Conservation (phyloP, 2,888 invertebrate genomes). For the Ophion obscuratus region DNA sequence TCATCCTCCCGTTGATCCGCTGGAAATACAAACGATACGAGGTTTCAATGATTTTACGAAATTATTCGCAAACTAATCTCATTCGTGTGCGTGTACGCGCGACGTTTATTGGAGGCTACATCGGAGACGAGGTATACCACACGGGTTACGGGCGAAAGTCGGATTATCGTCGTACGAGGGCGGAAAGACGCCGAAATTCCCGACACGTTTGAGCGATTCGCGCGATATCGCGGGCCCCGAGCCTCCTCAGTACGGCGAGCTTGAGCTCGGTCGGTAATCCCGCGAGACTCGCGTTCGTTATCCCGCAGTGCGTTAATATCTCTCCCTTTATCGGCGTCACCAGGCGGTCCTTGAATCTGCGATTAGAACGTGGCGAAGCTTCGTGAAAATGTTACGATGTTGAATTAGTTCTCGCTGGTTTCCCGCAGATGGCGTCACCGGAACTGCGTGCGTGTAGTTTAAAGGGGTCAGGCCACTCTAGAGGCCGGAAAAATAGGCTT, state of each 20-base stretch:
- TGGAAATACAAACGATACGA: neutral
- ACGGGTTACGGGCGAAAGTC: neutral
- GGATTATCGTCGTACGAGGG: constrained; percentile 44
- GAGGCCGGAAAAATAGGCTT: too few relatives aligned
- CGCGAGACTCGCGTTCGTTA: constrained; percentile 78
- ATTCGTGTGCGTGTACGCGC: neutral
- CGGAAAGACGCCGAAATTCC: constrained; percentile 72
- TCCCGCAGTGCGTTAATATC: constrained; percentile 84
- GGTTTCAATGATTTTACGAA: neutral
- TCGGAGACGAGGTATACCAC: neutral
- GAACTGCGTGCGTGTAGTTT: too few relatives aligned
- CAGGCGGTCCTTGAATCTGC: constrained; percentile 85
- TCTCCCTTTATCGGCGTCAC: constrained; percentile 86
- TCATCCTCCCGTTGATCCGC: neutral
- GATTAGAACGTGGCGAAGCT: constrained; percentile 73
- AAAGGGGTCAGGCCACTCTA: too few relatives aligned
- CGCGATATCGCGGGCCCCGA: constrained; percentile 70
- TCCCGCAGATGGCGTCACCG: too few relatives aligned
- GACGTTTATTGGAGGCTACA: neutral
- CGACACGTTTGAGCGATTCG: constrained; percentile 73
- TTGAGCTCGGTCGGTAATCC: constrained; percentile 83
- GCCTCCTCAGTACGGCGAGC: constrained; percentile 75
- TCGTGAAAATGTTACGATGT: neutral
- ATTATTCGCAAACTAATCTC: neutral
- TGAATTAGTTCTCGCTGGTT: too few relatives aligned